Percentiles rank a stretch among this genome's conserved stretches.
Conservation (phyloP, 1,140 invertebrate species). For the Caenorhabditis tropicalis region DNA sequence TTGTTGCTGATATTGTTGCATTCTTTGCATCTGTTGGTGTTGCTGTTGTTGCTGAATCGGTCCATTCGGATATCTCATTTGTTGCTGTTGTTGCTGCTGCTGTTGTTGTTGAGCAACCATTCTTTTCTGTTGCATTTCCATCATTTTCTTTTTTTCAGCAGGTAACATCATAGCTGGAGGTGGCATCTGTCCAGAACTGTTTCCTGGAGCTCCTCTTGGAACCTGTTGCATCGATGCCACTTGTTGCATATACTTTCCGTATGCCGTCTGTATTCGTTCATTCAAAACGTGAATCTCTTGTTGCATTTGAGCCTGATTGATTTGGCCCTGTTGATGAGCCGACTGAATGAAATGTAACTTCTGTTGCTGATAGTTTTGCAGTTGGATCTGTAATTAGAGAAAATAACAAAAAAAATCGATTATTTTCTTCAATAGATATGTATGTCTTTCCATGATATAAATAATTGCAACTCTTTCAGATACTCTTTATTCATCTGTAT, state of each 20-base stretch:
- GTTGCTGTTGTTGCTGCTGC: neutral
- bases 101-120: neutral
- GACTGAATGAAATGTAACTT: neutral
- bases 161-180: neutral
- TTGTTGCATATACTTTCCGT: neutral
- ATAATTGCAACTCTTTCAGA: no score
- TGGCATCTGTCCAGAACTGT: neutral
- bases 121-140: neutral
- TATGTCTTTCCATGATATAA: no score
- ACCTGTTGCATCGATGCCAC: neutral
- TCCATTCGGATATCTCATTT: neutral
- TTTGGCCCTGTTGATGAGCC: neutral
- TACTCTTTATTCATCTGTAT: no score
- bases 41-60: neutral
- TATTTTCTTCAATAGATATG: no score
- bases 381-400: neutral
- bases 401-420: no score
- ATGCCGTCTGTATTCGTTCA: neutral
- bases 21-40: neutral
- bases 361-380: neutral
- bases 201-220: neutral
- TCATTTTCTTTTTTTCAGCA: neutral
- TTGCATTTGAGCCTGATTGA: neutral
- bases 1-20: neutral
- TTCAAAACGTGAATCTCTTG: neutral